Evolutionary conservation across 2,797 vertebrate genomes (phyloP), one percentile per base, ranked within the genome.

Genomic region (Centropyge bicolor): DNA sequence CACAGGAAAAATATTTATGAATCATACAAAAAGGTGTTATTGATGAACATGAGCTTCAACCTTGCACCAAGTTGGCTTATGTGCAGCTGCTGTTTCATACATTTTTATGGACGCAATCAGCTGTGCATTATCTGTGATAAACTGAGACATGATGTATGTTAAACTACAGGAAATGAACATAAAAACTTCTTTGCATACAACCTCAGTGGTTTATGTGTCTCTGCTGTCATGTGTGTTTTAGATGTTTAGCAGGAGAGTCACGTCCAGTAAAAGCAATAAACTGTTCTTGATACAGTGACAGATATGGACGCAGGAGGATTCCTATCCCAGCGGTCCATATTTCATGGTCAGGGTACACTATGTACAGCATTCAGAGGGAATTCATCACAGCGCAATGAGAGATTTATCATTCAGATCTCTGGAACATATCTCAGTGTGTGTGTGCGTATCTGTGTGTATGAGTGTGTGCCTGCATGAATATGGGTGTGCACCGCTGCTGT

Each of bases 361-460:
- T 89, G 87, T 86, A 60, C 87, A 78, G 65, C 80, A 80, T 82
- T 87, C 73, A 78, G 74, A 61, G 80, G 71, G 70, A 84, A 91
- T 92, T 88, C 80, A 91, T 93, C 85, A 84, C 57, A 73, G 86
- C 41, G 71, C 74, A 86, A 56, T 35, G 45, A n/a, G 45, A 89
- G 74, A 90, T 91, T 88, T 90, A 93, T 94, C 86, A 85, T 84
- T 87, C 52, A 78, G 64, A 88, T 85, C 74, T 76, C 38, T 81
- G 76, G 65, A 66, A 80, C 85, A 74, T 77, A 81, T 80, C 46
- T 68, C 5, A 24, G 57, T 69, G 76, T 54, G 60, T 40, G 43
- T 49, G 61, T 57, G 67, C 24, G 36, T 41, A 40, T 69, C 52
- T 14, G 59, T 41, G 70, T 74, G 59, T 74, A 19, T 67, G 40